Conservation (phyloP, 2,797 vertebrate species). For the Enteromius afrohamiltoni region DNA sequence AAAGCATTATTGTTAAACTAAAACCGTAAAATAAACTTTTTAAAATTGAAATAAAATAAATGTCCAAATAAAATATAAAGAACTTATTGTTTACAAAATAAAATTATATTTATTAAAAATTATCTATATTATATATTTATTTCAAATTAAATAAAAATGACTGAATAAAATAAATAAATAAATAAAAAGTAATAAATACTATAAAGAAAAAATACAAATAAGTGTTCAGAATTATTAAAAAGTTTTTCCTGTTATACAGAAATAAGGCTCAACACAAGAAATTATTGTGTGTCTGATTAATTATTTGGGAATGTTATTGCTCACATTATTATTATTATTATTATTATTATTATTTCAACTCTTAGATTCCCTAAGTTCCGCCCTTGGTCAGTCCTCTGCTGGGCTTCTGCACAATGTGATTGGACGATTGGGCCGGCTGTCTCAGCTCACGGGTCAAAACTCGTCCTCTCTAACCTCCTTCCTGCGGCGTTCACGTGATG, state of each 20-base stretch:
- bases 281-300: not conserved
- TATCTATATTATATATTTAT: too few relatives aligned
- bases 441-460: slow-evolving; percentile 93
- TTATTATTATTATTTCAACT: not conserved
- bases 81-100: not conserved
- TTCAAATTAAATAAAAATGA: not conserved
- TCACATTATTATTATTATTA: not conserved
- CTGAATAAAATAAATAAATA: not conserved
- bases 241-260: not conserved
- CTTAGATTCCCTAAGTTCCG: slow-evolving; percentile 85
- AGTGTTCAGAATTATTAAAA: not conserved
- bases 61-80: not conserved
- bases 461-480: slow-evolving; percentile 87
- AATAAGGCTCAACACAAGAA: not conserved
- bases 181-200: too few relatives aligned
- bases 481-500: slow-evolving; percentile 83
- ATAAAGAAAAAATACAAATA: not conserved
- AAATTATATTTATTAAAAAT: too few relatives aligned
- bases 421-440: slow-evolving; percentile 85
- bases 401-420: slow-evolving; percentile 87
- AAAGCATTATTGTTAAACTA: not conserved
- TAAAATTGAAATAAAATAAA: not conserved
- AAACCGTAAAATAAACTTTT: not conserved
- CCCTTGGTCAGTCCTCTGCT: slow-evolving; percentile 71
- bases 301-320: not conserved